Evolutionary conservation across 92 coral and sea anemone species (phyloP).

Genomic region (Bergia puertoricense): DNA sequence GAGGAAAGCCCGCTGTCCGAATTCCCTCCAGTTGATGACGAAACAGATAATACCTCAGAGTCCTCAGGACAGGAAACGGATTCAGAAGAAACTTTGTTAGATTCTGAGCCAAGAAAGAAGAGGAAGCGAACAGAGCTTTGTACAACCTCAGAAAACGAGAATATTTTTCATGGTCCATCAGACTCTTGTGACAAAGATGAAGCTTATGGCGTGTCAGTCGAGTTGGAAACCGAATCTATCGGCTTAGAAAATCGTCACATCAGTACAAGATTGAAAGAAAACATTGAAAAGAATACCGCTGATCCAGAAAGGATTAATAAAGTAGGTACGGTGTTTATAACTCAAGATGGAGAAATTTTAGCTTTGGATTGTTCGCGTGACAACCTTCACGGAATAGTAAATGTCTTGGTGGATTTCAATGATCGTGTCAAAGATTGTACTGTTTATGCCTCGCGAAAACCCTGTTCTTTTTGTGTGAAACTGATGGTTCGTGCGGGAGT

Average conservation of each 20-base stretch:
- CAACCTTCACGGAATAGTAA: conserved; percentile 67
- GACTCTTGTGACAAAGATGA: not conserved
- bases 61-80: not conserved
- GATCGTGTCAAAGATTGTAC: conserved; percentile 59
- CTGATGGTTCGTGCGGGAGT: conserved; percentile 75
- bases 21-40: conserved; percentile 17
- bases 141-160: not conserved
- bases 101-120: conserved; percentile 23
- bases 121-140: not conserved
- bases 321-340: conserved; percentile 84
- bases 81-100: not conserved
- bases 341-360: conserved; percentile 56
- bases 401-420: conserved; percentile 60
- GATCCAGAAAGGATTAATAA: conserved; percentile 22
- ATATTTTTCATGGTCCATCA: not conserved
- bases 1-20: conserved; percentile 68
- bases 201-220: not conserved
- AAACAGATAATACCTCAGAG: not conserved
- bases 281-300: not conserved
- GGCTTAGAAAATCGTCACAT: not conserved
- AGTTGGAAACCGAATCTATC: not conserved
- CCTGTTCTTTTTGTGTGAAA: conserved; percentile 80
- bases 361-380: conserved; percentile 79
- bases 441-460: conserved; percentile 81
- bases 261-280: not conserved